Evolutionary conservation across 2,888 invertebrate genomes (phyloP), one percentile per base, ranked within the genome.

Genomic region (Microdon myrmicae): DNA sequence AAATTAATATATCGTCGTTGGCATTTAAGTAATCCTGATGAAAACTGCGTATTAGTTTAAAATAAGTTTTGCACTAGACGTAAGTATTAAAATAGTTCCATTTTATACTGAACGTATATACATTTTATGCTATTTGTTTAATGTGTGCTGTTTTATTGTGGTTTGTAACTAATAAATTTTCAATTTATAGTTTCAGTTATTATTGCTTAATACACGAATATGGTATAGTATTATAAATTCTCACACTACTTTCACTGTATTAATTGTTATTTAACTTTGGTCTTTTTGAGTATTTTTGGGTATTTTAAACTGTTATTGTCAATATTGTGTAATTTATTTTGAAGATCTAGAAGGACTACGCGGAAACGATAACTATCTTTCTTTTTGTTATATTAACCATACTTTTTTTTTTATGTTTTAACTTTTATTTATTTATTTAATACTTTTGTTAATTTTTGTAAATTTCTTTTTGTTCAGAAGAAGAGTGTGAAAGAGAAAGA

Each of bases 61-160:
- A 23, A 9, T 20, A 37, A 25, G 12, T 34, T 61, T 37, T 41
- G 19, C 54, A 61, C 19, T 55, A 29, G 45, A 56, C 58, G n/a
- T n/a, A n/a, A 64, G 58, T 51, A 41, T 58, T 45, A 56, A 55
- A 37, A 64, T 58, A 58, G 37, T 58, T 58, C 58, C 45, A 51
- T 58, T 64, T 58, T 64, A 43, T 53, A 48, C 49, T 51, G 37
- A 56, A 56, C 28, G 29, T 51, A 16, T 34, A 34, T 29, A 25
- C 35, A 10, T 26, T 34, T 49, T 28, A 20, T 31, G 38, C n/a
- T 43, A 54, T 48, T 38, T 54, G 28, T 47, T 45, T 61, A 49
- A 22, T 17, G 13, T 31, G 20, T 47, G 17, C 39, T 37, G 31
- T 32, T 10, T 23, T 39, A 8, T 26, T 28, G 12, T 31, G 47